Evolutionary conservation across 2,113 vertebrate species (phyloP), one percentile per base, ranked within the genome.

Genomic region (Chaetura pelagica): DNA sequence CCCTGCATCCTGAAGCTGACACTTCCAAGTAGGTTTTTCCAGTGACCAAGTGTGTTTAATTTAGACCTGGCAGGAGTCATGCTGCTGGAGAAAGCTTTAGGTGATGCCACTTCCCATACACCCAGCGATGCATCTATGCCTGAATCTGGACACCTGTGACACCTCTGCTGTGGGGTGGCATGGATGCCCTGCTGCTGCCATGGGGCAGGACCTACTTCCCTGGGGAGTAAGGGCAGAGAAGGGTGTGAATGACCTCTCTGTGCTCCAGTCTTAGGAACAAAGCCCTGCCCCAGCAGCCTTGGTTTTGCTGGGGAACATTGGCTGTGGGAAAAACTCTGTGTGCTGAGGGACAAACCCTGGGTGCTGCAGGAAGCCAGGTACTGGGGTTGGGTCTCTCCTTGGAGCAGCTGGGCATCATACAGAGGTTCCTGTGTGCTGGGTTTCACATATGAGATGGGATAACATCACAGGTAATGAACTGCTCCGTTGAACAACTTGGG

Each of bases 371-470:
- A 32, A 68, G 52, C 1, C 0, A 3, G 35, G 49, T 26, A 40
- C 21, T 0, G 4, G 0, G 3, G 9, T 38, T 0, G 2, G 14
- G 64, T 30, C 49, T 68, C 40, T 27, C 59, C n/a, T 12, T 27
- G 48, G 34, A 77, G 34, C 48, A 46, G 46, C 27, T 15, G 32
- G 35, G 61, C 61, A 26, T 34, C 1, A 16, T 1, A 1, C 8
- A 21, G 55, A 58, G 44, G 38, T 20, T 48, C 17, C 40, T 1
- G 9, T 1, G 0, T 40, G 48, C 61, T 0, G 1, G 34, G 12
- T 27, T 32, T 59, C 0, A 0, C 44, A 34, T 15, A 48, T 12
- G 77, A 40, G 13, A 4, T 2, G 34, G 57, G 32, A 72, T 54
- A 46, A 52, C 9, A 54, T 22, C 51, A 12, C 51, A 71, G 42